phyloP scores from a whole-genome alignment of 2,797 vertebrate species.

The Aphelocoma californica region DNA sequence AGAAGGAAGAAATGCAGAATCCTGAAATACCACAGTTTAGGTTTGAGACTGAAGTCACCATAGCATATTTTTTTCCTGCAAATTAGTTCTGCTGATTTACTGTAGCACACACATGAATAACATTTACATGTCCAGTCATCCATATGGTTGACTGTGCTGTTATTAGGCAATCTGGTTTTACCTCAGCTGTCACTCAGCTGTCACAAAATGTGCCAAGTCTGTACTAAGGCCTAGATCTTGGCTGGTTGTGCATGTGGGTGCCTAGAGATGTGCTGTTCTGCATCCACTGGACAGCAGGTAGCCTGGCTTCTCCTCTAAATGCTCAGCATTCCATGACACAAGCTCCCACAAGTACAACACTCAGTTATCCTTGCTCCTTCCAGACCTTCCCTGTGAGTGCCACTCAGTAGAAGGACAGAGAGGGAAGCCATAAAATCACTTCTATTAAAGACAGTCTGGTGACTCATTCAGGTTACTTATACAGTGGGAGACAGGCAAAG shows the following conservation, averaged over 20 bases:
- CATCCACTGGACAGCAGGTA: background rate
- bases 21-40: background rate
- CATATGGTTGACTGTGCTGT: background rate
- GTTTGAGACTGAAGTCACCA: background rate
- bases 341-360: fast-evolving
- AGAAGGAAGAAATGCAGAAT: background rate
- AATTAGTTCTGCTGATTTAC: background rate
- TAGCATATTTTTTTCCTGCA: background rate
- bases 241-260: background rate
- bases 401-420: background rate
- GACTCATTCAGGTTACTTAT: background rate
- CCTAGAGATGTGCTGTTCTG: background rate
- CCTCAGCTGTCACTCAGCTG: background rate
- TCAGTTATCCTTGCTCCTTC: background rate
- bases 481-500: too few species aligned
- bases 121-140: background rate
- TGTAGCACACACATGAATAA: background rate
- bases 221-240: background rate
- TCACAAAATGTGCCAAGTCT: background rate
- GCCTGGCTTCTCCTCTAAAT: background rate
- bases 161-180: background rate
- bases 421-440: background rate
- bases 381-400: fast-evolving
- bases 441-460: background rate
- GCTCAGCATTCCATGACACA: background rate